Percentiles rank a stretch among this genome's conserved stretches.
Conservation (phyloP, 2,888 invertebrate species). For the Diaphora mendica region DNA sequence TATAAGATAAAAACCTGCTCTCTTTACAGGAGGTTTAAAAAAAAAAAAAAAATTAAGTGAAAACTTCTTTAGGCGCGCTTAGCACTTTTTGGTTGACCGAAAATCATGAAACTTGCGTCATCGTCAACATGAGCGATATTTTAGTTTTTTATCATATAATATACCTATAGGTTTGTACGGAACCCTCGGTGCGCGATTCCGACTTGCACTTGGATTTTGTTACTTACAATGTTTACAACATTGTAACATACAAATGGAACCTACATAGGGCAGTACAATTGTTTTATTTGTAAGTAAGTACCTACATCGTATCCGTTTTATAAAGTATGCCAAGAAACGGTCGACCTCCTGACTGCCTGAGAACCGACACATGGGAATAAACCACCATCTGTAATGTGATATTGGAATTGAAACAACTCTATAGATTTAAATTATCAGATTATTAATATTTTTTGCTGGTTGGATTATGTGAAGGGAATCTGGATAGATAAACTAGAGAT, state of each 20-base stretch:
- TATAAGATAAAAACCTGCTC: too few relatives aligned
- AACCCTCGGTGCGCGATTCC: too few relatives aligned
- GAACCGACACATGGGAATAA: conserved; percentile 49
- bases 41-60: too few relatives aligned
- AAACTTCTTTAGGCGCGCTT: too few relatives aligned
- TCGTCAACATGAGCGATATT: too few relatives aligned
- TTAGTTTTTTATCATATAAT: too few relatives aligned
- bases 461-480: not conserved
- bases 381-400: conserved; percentile 13
- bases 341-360: conserved; percentile 44
- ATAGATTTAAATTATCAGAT: not conserved
- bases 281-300: not conserved
- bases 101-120: too few relatives aligned
- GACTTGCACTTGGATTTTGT: too few relatives aligned
- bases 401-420: conserved; percentile 1
- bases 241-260: not conserved
- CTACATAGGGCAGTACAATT: not conserved
- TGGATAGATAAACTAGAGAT: not conserved
- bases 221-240: too few relatives aligned
- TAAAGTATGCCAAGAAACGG: conserved; percentile 50
- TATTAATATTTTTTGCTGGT: not conserved
- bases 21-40: too few relatives aligned
- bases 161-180: too few relatives aligned
- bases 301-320: conserved; percentile 28
- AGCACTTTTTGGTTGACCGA: too few relatives aligned